Conservation (phyloP, 2,113 vertebrate genomes). For the Castor canadensis region DNA sequence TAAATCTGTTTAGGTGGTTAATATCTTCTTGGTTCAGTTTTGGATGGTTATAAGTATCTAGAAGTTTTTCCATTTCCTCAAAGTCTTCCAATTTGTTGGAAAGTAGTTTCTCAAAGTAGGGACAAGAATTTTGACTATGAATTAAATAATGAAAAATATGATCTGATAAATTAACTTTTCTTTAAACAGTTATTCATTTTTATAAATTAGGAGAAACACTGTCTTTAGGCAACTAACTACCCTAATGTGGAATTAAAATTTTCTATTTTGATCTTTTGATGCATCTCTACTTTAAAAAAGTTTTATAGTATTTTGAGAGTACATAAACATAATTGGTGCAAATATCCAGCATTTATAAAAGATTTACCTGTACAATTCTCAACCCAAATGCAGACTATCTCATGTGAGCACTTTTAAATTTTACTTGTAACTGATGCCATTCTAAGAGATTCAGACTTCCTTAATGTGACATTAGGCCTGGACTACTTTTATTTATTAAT, state of each 20-base stretch:
- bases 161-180: not conserved
- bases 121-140: too few species aligned
- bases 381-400: not conserved
- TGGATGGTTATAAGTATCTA: too few species aligned
- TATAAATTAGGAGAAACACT: not conserved
- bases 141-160: not conserved
- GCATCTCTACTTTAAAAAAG: not conserved
- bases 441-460: not conserved
- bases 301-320: not conserved
- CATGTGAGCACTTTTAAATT: not conserved
- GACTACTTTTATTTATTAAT: too few species aligned
- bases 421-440: not conserved
- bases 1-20: too few species aligned
- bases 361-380: not conserved
- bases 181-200: not conserved
- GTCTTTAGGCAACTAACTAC: not conserved
- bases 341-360: not conserved
- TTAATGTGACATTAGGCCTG: not conserved
- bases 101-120: too few species aligned
- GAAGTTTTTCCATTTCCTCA: too few species aligned
- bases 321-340: not conserved
- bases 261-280: not conserved
- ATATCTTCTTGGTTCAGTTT: too few species aligned
- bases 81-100: too few species aligned
- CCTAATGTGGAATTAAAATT: not conserved